Evolutionary conservation across 2,888 invertebrate genomes (phyloP).

Genomic region (Tipula vernalis): DNA sequence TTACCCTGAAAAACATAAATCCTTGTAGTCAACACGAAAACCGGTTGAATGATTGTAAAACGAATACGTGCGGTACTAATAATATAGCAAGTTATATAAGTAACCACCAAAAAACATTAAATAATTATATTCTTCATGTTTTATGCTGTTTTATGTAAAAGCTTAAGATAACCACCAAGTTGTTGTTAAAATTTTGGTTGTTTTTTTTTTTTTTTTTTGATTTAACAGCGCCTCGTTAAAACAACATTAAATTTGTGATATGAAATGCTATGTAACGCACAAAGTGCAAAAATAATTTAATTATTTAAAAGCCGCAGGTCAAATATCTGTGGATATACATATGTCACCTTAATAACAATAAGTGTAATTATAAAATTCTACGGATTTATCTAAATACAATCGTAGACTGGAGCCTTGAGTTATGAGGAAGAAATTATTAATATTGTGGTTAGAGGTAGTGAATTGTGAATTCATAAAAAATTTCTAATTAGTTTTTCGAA

Average conservation of each 20-base stretch:
- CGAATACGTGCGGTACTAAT: not conserved
- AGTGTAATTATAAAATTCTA: not conserved
- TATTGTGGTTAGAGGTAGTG: not conserved
- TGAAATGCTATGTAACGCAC: not conserved
- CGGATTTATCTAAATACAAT: not conserved
- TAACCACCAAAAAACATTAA: not conserved
- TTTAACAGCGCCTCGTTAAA: not conserved
- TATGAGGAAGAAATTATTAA: not conserved
- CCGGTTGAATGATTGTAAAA: not conserved
- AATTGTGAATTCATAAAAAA: not conserved
- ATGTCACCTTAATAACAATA: not conserved
- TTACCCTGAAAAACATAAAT: no score
- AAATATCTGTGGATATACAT: not conserved
- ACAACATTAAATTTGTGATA: not conserved
- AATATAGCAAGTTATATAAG: not conserved
- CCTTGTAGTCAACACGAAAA: not conserved
- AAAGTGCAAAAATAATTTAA: not conserved
- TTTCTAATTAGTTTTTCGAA: not conserved
- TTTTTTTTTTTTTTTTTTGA: not conserved
- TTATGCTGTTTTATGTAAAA: not conserved
- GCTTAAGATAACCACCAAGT: not conserved
- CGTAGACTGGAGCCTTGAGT: not conserved
- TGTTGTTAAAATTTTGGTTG: not conserved
- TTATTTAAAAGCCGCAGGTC: not conserved
- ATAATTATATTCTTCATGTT: not conserved